Percentiles rank a stretch among this genome's conserved stretches.
phyloP scores from a whole-genome alignment of 2,797 vertebrate species.

The Chrysocyon brachyurus region DNA sequence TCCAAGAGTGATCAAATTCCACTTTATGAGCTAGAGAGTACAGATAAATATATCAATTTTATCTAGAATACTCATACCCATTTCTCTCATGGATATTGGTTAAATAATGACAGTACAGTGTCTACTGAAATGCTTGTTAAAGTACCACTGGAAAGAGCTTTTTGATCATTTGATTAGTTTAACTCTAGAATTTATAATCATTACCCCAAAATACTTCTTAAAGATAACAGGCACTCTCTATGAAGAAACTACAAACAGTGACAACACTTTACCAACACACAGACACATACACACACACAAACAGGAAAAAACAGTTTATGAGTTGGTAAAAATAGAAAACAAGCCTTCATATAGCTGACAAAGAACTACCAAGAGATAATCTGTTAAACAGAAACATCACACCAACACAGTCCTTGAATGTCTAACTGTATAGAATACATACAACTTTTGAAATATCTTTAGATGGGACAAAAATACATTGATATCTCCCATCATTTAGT shows the following conservation, averaged over 20 bases:
- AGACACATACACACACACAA: not conserved
- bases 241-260: constrained; percentile 45
- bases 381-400: not conserved
- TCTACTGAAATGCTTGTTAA: constrained; percentile 63
- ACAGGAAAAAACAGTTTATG: not conserved
- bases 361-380: not conserved
- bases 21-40: constrained; percentile 62
- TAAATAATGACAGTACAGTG: constrained; percentile 6
- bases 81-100: constrained; percentile 45
- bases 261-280: constrained; percentile 11
- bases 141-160: constrained; percentile 51
- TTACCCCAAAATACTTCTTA: constrained; percentile 50
- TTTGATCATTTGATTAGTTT: constrained; percentile 61
- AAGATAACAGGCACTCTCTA: constrained; percentile 46
- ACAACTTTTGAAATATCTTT: constrained; percentile 29
- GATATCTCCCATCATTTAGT: not conserved
- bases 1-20: constrained; percentile 67
- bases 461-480: not conserved
- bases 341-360: not conserved
- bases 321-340: constrained; percentile 52
- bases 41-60: constrained; percentile 66
- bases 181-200: constrained; percentile 51
- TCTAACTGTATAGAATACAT: not conserved
- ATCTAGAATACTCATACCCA: constrained; percentile 23
- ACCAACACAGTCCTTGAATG: not conserved